Base-by-base conservation (phyloP, 2,888 invertebrate species). In the Tetrapedia diversipes region DNA sequence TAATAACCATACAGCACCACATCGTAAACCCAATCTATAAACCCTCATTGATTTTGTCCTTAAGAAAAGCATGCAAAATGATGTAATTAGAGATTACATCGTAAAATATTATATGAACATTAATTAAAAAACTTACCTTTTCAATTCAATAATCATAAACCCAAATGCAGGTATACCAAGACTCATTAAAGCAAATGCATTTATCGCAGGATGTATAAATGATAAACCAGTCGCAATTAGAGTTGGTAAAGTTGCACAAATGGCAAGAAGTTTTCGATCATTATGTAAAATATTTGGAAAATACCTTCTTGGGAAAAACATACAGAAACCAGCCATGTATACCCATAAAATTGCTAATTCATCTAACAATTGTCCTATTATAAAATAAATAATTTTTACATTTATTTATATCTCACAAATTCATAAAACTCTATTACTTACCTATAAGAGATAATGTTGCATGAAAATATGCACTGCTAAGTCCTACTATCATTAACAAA, bases 301-400 rank as follows among this genome's bases (percentile, higher is more conserved):
- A 89, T 95, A 94, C 90, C 94, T 93, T 87, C 94, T 93, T 32
- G 96, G 96, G 68, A 95, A 94, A 92, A 96, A 96, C 92, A 96
- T 93, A 41, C 95, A 95, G 89, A 96, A 95, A 6, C 95, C 95
- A 27, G 96, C 95, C 93, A 96, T 95, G 84, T 95, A 95, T 1
- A 96, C 95, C 97, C 97, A 97, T 54, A 97, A 89, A 88, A 97
- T 97, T 53, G 96, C 95, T 81, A 97, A 92, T 90, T 97, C 97
- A 92, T 97, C 97, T 70, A 97, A 91, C 39, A 97, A 91, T 92
- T 97, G 97, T 32, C 96, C 96, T 94, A 92, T 78, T 60, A 27
- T 29, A 65, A 65, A 45, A 73, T 49, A 53, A 59, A 34, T 51
- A 68, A 77, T 6, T 43, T 45, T 59, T 22, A 29, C 27, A 22